Base-by-base conservation (phyloP, 2,888 invertebrate species). In the Leucoptera coffeella region DNA sequence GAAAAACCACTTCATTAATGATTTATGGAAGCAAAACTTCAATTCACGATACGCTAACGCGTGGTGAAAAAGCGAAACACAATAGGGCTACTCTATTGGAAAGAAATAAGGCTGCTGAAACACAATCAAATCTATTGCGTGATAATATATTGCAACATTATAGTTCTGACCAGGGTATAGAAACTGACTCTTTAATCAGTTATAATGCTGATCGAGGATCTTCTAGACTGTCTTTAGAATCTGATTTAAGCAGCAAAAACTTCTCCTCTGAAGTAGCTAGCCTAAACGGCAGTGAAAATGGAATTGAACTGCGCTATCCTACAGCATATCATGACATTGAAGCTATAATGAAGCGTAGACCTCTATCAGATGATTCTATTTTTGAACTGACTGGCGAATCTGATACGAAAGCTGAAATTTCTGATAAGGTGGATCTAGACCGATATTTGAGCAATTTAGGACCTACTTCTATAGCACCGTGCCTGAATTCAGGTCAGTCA, bases 361-460 rank as follows among this genome's bases (percentile, higher is more conserved):
- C 86, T 0, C 71, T 87, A 3, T 85, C 85, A 12, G 83, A 84
- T 43, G 82, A 86, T 38, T 83, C 82, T 25, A 58, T 80, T 22
- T 82, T 81, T 43, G 81, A 84, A 45, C 60, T 83, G 22, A 78
- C 78, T 30, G 75, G 77, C 8, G 53, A 78, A 12, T 74, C 75
- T 36, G 71, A 72, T 30, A 67, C 75, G 1, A 45, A 74, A 19
- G 64, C 65, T 30, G 61, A 69, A 17, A 44, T 34, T 37, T 76
- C 77, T 20, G 50, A 55, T 4, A 76, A 74, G 34, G 64, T 77
- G n/a, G 80, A 82, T 42, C 57, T 84, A 26, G 82, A 84, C 47
- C 74, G 73, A 33, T 84, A 81, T 47, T 59, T 85, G 24, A 76
- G 78, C 38, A 77, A 81, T 35, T 55, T 84, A 33, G 78, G 78